Evolutionary conservation across 2,888 invertebrate genomes (phyloP), one percentile per base, ranked within the genome.

Genomic region (Cantharis rufa): DNA sequence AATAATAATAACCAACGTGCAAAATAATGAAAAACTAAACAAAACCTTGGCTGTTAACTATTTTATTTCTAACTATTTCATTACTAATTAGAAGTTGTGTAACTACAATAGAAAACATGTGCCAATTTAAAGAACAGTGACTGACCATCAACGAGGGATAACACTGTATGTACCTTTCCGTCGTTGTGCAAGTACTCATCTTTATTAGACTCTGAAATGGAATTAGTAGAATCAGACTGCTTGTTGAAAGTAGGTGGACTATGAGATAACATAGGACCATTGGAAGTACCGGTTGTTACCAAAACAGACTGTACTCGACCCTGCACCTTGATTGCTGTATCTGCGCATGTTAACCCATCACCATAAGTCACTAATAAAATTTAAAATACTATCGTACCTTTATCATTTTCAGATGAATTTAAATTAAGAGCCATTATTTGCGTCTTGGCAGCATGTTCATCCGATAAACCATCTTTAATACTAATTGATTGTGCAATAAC

Each of bases 201-300:
- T 81, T 87, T 87, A 78, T 80, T 83, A 76, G 82, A 78, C 69
- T 84, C 84, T 77, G 82, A 84, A 80, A 84, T 83, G 66, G 83
- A 84, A 76, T 83, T 81, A 70, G 82, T 80, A 61, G 82, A 81
- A 75, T 86, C 86, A 28, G 84, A 81, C 77, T 85, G 81, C 82
- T 88, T 88, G 71, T 84, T 82, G 81, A 86, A 87, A 78, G 85
- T 85, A 21, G 87, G 85, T 69, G 86, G 86, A 78, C 85, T 86
- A 75, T 87, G 86, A 21, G 87, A 87, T 76, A 89, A 82, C 87
- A 89, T 87, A 18, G 88, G 88, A 61, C 88, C 88, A 83, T 88
- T 88, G 16, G 88, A 87, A 62, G 87, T 83, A 76, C 88, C 86
- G 16, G 88, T 86, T 73, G 88, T 85, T 32, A 88, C 88, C 80